Evolutionary conservation across 2,888 invertebrate genomes (phyloP), one percentile per base, ranked within the genome.

Genomic region (Aphrophora alni): DNA sequence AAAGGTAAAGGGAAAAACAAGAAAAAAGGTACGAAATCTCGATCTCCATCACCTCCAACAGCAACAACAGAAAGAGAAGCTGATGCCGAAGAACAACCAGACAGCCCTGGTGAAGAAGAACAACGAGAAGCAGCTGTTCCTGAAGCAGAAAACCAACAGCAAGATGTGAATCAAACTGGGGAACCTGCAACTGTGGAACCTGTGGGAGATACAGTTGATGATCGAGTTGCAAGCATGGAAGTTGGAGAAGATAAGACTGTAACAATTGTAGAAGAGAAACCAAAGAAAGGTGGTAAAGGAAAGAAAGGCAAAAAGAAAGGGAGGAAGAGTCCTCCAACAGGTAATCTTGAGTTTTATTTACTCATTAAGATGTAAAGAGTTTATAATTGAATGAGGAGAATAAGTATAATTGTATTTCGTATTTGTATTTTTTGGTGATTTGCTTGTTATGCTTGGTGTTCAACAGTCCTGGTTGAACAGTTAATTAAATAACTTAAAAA

Each of bases 281-380:
- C 82, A 87, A 87, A 84, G 85, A 27, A 5, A 12, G 86, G 33
- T 87, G 88, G 88, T 81, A 90, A 87, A 80, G 86, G 84, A 83
- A 84, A 85, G 80, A 84, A 84, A 76, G 83, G 83, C 77, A 82
- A 76, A 80, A 85, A 80, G 78, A 81, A 51, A 68, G 83, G 82
- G n/a, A 82, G 83, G 68, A 85, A 84, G 38, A 85, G 83, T 38
- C 83, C 83, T 44, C 80, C 80, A 25, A 85, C 85, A 27, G 83
- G 85, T 76, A 73, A 82, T 59, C 21, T 44, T 69, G 27, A 21
- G 12, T 25, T 73, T 2, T 72, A 1, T n/a, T 2, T 0, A n/a
- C 24, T 71, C 24, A 17, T 17, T 24, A 71, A 24, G 24, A 2
- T 71, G 0, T 10, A 73, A 0, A 44, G 44, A 44, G 3, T 28